phyloP scores from a whole-genome alignment of 1,140 invertebrate species.

The Pseudomyrmex cubaensis region DNA sequence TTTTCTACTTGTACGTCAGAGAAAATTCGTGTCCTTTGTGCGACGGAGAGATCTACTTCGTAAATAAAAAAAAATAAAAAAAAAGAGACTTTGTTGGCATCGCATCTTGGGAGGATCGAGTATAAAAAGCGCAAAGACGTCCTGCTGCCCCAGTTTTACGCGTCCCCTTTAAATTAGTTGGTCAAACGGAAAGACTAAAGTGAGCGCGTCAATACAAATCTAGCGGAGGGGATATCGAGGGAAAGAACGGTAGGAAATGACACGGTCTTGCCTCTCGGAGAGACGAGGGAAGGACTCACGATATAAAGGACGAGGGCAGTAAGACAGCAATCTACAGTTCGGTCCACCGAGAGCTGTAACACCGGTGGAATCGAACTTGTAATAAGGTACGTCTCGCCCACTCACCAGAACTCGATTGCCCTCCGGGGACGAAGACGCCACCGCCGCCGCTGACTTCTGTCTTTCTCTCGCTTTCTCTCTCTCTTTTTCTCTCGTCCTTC shows the following conservation, averaged over 20 bases:
- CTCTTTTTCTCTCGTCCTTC: background rate
- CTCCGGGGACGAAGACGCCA: constrained; percentile 65
- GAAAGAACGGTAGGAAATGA: constrained; percentile 47
- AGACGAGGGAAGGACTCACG: constrained; percentile 34
- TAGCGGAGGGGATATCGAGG: constrained; percentile 26
- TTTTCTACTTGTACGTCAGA: no score
- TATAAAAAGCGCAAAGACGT: constrained; percentile 31
- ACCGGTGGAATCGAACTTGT: constrained; percentile 80
- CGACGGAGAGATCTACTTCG: no score
- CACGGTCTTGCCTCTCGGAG: constrained; percentile 31
- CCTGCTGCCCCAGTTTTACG: constrained; percentile 69
- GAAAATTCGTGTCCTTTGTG: no score
- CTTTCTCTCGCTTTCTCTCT: constrained; percentile 29
- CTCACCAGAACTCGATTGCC: constrained; percentile 73
- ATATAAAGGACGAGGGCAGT: constrained; percentile 66
- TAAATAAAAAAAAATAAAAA: background rate
- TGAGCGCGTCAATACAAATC: background rate
- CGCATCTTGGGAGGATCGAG: background rate
- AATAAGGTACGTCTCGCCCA: constrained; percentile 77
- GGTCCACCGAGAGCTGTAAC: constrained; percentile 78
- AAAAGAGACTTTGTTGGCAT: background rate
- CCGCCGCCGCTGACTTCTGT: constrained; percentile 21
- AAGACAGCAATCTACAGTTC: constrained; percentile 76
- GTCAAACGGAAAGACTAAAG: constrained; percentile 52
- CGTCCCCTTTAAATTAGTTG: constrained; percentile 74